Base-by-base conservation (phyloP, 2,888 invertebrate species). In the Drosophila barbarae region DNA sequence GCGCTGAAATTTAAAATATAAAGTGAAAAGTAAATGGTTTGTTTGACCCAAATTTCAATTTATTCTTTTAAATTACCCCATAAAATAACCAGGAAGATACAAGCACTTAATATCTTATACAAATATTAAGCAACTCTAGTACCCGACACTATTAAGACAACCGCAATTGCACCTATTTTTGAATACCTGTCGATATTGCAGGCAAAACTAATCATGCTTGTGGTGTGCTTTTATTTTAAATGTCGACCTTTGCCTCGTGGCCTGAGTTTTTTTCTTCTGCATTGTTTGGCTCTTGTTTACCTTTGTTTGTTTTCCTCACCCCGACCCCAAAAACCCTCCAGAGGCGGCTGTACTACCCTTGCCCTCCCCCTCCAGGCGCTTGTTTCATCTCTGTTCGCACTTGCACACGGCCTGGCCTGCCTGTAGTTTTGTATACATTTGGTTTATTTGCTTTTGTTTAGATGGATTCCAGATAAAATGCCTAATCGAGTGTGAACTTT, bases 311-410 rank as follows among this genome's bases (percentile, higher is more conserved):
- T 42, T 61, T 39, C 39, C 15, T 26, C 36, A 28, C 9, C 32
- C 32, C 34, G 13, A 46, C 53, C 49, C 60, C 26, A 44, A 46
- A 49, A 56, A 50, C 7, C 26, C 64, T 61, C 49, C 26, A 64
- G 12, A 12, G 44, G 26, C 15, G 15, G 9, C 44, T 15, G 23
- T 7, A 53, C 66, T 38, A 39, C 38, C 15, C 50, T 38, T 18
- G 6, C 26, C 35, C 28, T 39, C 18, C 52, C 32, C 50, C 52
- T 35, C 50, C n/a, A 42, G 41, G 23, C 41, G 47, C 53, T 61
- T 74, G 81, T 55, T 71, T 72, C 44, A 72, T 72, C 70, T 81
- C 73, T 68, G 13, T 74, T 79, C 80, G 39, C 80, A 74, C 83
- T 64, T 72, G 55, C 46, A 59, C 41, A 64, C 57, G 44, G 57